Base-by-base conservation (phyloP, 1,140 invertebrate species). In the Sycobia sp. region DNA sequence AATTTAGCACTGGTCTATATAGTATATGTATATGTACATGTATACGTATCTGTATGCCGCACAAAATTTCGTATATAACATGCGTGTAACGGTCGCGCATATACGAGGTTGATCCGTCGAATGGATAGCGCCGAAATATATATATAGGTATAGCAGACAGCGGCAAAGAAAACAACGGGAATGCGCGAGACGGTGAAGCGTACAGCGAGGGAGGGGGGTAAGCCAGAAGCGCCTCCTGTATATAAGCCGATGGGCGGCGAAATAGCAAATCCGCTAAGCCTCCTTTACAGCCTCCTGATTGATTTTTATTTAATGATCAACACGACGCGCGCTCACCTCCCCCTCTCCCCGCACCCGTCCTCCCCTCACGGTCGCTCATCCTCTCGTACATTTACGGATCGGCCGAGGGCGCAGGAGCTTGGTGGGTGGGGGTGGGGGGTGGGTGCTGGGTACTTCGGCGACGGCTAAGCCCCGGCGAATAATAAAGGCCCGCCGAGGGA, bases 261-360 rank as follows among this genome's bases (percentile, higher is more conserved):
- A 75, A n/a, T n/a, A 73, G 73, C 73, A 81, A 82, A 82, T 82
- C 80, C 80, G 74, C 75, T 81, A 81, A 82, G 78, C 79, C 74
- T 76, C 73, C 79, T 80, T 79, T 74, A 75, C 77, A 74, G 73
- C 74, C 75, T 79, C 61, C 75, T 76, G 79, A 82, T 81, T 82
- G 80, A 82, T 82, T 82, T 82, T 82, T 82, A 82, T 82, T 82
- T 82, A 82, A 82, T 81, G 79, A 78, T n/a, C 76, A 80, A 81
- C 77, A 74, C 38, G 29, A 29, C 44, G 39, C 11, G 16, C 27
- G n/a, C n/a, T n/a, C n/a, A n/a, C n/a, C n/a, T n/a, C n/a, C n/a
- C n/a, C n/a, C n/a, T n/a, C n/a, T n/a, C n/a, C n/a, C n/a, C n/a
- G n/a, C n/a, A n/a, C n/a, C n/a, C n/a, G n/a, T n/a, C n/a, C n/a